Evolutionary conservation across 2,113 vertebrate genomes (phyloP).

Genomic region (Vulpes lagopus): DNA sequence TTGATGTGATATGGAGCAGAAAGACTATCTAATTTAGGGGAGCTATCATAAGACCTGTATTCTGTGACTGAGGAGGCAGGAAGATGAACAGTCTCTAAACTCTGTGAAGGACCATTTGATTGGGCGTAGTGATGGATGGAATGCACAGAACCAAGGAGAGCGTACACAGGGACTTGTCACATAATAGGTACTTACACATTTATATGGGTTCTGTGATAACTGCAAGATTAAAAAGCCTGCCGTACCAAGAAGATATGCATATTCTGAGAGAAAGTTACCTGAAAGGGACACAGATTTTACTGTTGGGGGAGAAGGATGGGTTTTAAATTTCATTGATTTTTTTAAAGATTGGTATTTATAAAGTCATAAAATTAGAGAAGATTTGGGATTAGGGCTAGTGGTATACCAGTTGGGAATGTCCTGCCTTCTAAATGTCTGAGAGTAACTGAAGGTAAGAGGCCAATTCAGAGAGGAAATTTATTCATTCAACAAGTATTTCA

Average conservation of each 20-base stretch:
- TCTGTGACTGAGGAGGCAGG: neutral
- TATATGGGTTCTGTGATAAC: slow-evolving; percentile 7
- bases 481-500: slow-evolving; percentile 35
- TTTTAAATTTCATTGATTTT: slow-evolving; percentile 12
- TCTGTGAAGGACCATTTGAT: neutral
- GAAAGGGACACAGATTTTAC: neutral
- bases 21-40: neutral
- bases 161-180: neutral
- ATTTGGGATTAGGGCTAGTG: slow-evolving; percentile 1
- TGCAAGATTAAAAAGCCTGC: slow-evolving; percentile 48
- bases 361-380: slow-evolving; percentile 1
- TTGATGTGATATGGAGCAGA: neutral
- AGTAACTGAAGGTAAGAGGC: slow-evolving; percentile 31
- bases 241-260: neutral
- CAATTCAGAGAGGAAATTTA: slow-evolving; percentile 41
- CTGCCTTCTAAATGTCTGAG: neutral
- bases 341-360: neutral
- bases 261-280: neutral
- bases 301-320: neutral
- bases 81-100: neutral
- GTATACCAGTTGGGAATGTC: neutral
- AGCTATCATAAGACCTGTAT: neutral
- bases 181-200: neutral
- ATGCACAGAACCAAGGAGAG: neutral
- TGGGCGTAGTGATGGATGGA: neutral